Evolutionary conservation across 1,140 invertebrate genomes (phyloP).

Genomic region (Dendroctonus valens): DNA sequence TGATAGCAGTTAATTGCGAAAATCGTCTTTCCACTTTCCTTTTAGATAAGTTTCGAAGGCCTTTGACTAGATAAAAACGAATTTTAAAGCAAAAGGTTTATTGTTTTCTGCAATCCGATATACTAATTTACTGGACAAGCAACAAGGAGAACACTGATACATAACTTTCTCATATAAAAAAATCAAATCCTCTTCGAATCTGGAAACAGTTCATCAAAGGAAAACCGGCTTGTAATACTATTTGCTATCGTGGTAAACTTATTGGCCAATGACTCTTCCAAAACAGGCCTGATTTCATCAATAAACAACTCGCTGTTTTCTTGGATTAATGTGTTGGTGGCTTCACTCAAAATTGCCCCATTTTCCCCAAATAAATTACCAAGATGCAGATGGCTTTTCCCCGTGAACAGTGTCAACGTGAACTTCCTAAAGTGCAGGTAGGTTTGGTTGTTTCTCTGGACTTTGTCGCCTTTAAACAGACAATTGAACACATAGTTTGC

Average conservation of each 20-base stretch:
- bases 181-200: not conserved
- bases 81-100: no score
- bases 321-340: conserved; percentile 50
- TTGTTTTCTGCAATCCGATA: no score
- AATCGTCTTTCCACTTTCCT: no score
- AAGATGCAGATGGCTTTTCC: conserved; percentile 53
- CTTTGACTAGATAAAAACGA: no score
- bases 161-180: no score
- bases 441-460: conserved; percentile 52
- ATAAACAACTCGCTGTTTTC: conserved; percentile 63
- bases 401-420: conserved; percentile 54
- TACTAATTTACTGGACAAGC: no score
- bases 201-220: conserved; percentile 65
- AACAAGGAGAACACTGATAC: no score
- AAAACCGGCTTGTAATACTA: conserved; percentile 66
- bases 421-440: conserved; percentile 60
- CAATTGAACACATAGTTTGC: conserved; percentile 59
- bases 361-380: conserved; percentile 64
- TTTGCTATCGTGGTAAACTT: conserved; percentile 67
- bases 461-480: conserved; percentile 55
- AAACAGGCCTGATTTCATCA: conserved; percentile 62
- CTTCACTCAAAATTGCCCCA: conserved; percentile 52
- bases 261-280: conserved; percentile 60
- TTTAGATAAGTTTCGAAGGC: no score
- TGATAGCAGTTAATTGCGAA: no score